A percentile compares a stretch with the other conserved stretches of the same genome.
These are phyloP conservation scores for Ormia ochracea DNA, from an alignment of 2,888 invertebrate species.

Conservation along the genomic window DNA sequence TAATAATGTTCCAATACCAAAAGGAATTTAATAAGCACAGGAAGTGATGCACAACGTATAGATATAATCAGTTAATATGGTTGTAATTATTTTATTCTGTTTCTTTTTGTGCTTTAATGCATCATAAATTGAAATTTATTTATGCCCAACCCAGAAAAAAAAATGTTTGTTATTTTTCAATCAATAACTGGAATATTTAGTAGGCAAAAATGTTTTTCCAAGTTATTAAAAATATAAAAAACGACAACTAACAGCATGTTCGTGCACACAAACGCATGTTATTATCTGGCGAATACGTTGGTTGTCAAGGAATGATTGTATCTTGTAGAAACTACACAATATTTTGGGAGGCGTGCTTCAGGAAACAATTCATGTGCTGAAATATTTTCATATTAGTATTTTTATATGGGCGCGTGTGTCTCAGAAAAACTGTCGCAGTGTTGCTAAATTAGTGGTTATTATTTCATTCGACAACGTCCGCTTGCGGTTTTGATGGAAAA, in stretches of 20 bases:
- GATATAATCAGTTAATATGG: slow-evolving; percentile 49
- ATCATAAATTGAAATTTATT: slow-evolving; percentile 56
- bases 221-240: slow-evolving; percentile 45
- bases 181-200: slow-evolving; percentile 46
- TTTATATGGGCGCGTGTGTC: too few relatives aligned
- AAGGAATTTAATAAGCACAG: slow-evolving; percentile 40
- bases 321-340: too few relatives aligned
- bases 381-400: too few relatives aligned
- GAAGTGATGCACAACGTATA: slow-evolving; percentile 39
- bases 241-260: slow-evolving; percentile 5
- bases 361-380: too few relatives aligned
- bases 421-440: too few relatives aligned
- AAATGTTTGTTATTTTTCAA: slow-evolving; percentile 54
- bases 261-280: not conserved
- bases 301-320: not conserved
- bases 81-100: slow-evolving; percentile 28
- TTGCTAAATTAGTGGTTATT: too few relatives aligned
- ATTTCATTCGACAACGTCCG: too few relatives aligned
- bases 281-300: not conserved
- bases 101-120: slow-evolving; percentile 20
- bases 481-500: too few relatives aligned
- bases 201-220: not conserved
- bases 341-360: too few relatives aligned
- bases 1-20: not conserved
- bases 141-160: slow-evolving; percentile 50